These are phyloP conservation scores for Resseliella maxima DNA, from an alignment of 2,888 invertebrate species.

Conservation along the genomic window DNA sequence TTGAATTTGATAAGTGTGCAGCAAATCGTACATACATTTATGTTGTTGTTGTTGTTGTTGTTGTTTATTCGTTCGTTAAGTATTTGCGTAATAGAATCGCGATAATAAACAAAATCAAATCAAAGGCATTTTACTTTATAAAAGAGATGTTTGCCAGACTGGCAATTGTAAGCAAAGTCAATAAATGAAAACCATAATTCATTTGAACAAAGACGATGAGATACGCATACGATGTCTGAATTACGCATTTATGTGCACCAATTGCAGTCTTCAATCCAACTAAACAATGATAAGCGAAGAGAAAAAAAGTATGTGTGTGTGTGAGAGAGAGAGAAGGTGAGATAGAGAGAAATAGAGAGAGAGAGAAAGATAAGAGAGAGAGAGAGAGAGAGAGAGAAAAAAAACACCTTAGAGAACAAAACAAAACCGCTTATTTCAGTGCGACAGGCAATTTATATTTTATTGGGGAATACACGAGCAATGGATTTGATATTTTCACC, in stretches of 20 bases:
- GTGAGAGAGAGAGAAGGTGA: no score
- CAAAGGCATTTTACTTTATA: not conserved
- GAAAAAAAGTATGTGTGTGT: no score
- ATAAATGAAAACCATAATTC: not conserved
- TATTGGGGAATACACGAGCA: not conserved
- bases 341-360: no score
- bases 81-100: not conserved
- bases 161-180: not conserved
- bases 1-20: conserved; percentile 14
- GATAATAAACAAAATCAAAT: conserved; percentile 45
- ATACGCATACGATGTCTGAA: conserved; percentile 27
- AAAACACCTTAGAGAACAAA: not conserved
- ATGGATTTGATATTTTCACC: not conserved
- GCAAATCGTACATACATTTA: conserved; percentile 14
- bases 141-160: not conserved
- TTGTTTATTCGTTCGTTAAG: no score
- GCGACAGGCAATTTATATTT: conserved; percentile 28
- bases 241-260: conserved; percentile 37
- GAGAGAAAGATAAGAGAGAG: no score
- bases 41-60: no score
- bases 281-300: no score
- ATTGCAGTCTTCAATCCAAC: not conserved
- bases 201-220: not conserved
- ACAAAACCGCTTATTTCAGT: not conserved
- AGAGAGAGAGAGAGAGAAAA: not conserved